phyloP scores from a whole-genome alignment of 2,888 invertebrate species.

The Tetragonula carbonaria region DNA sequence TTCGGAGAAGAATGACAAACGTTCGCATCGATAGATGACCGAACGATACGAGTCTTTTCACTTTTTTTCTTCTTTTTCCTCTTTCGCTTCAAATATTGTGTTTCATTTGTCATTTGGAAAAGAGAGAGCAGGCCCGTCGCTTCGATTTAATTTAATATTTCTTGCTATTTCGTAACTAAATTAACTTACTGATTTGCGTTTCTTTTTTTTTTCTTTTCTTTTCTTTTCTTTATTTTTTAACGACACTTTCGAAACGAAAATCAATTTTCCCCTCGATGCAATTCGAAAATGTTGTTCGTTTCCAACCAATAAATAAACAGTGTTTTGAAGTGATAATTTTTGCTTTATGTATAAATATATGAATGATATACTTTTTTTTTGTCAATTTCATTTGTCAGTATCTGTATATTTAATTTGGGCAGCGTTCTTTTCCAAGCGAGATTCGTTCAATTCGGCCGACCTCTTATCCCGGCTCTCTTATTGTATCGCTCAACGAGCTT shows the following conservation, averaged over 20 bases:
- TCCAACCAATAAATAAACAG: background rate
- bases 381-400: background rate
- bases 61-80: no score
- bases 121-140: background rate
- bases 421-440: conserved; percentile 4
- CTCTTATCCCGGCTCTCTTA: conserved; percentile 8
- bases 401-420: conserved; percentile 6
- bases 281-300: background rate
- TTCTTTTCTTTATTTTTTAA: background rate
- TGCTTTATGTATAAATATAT: background rate
- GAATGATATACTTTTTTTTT: no score
- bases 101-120: background rate
- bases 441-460: conserved; percentile 23
- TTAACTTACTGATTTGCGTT: background rate
- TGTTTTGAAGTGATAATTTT: background rate
- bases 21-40: background rate
- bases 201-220: background rate
- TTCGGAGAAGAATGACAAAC: background rate
- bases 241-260: background rate
- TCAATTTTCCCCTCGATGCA: background rate
- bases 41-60: background rate
- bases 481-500: conserved; percentile 35
- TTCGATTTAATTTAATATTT: conserved; percentile 16
- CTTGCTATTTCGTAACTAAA: background rate
- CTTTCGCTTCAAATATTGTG: no score